Evolutionary conservation across 2,888 invertebrate genomes (phyloP), one percentile per base, ranked within the genome.

Genomic region (Campoplex capitator): DNA sequence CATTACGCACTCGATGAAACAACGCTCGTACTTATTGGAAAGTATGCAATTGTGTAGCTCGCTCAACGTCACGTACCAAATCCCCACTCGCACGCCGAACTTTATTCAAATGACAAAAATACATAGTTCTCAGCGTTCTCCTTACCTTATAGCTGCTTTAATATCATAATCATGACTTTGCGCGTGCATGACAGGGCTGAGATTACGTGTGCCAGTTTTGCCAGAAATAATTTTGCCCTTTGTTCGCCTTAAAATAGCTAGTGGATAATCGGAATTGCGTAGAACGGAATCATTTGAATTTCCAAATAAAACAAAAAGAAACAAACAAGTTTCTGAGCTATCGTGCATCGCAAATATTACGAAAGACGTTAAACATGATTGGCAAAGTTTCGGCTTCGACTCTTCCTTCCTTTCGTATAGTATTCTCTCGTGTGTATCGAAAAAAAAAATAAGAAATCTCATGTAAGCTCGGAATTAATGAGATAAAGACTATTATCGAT

Each of bases 401-500:
- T 7, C 18, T 6, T 51, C 6, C 18, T 51, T 51, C 18, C 4
- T 16, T 51, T n/a, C 38, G 38, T 0, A 48, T 16, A 2, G 4
- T 1, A 48, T 48, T 16, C 51, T n/a, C 1, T 51, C 51, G 51
- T 3, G 58, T 58, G 58, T 28, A 58, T 58, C 28, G 28, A 32
- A 32, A 58, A 4, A 4, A 13, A 58, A 28, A 23, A 13, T 11
- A 32, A 28, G 28, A 58, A 58, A 51, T 51, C 18, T 1, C 1
- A n/a, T n/a, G n/a, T 28, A 58, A 58, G 56, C 56, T 1, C n/a
- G 28, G 7, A 56, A 58, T 28, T 23, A 58, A 58, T 62, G 16
- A 68, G 84, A 81, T 83, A 86, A 86, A 74, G 77, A 80, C 67
- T 80, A 80, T 83, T 73, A 86, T 86, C 76, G 75, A 23, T 11